Percentiles rank a stretch among this genome's conserved stretches.
Evolutionary conservation across 2,797 vertebrate species (phyloP).

Genomic region (Numenius phaeopus): DNA sequence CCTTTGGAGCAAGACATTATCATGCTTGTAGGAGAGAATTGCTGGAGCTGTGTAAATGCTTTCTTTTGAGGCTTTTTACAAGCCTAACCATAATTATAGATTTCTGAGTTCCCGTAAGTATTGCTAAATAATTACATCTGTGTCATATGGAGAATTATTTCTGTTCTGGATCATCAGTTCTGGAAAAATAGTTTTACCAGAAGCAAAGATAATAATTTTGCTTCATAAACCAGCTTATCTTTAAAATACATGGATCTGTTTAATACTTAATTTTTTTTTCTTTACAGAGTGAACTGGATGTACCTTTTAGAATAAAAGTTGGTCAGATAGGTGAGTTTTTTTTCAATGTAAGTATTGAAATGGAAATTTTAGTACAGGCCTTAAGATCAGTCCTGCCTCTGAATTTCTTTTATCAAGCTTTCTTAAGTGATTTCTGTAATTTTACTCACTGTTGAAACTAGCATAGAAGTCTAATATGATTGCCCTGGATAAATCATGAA

Average conservation of each 20-base stretch:
- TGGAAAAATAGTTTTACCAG: background rate
- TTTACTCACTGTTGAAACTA: background rate
- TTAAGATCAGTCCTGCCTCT: background rate
- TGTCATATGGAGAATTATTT: background rate
- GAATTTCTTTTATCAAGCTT: background rate
- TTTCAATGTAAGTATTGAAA: background rate
- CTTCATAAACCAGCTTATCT: background rate
- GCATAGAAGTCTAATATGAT: background rate
- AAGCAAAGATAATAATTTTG: background rate
- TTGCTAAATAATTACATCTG: background rate
- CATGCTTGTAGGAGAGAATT: background rate
- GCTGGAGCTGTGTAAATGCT: background rate
- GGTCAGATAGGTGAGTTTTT: slow-evolving; percentile 92
- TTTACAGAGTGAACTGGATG: slow-evolving; percentile 90
- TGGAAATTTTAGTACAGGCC: background rate
- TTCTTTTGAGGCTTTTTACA: background rate
- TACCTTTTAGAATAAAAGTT: slow-evolving; percentile 94
- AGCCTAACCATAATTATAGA: background rate
- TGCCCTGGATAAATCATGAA: background rate
- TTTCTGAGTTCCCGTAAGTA: background rate
- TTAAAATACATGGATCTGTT: background rate
- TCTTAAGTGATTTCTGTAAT: background rate
- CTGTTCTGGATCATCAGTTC: background rate
- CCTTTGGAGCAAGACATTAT: background rate
- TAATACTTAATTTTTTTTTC: slow-evolving; percentile 24